A percentile compares a stretch with the other conserved stretches of the same genome.
Evolutionary conservation across 2,797 vertebrate genomes (phyloP).

Genomic region (Pipistrellus kuhlii): DNA sequence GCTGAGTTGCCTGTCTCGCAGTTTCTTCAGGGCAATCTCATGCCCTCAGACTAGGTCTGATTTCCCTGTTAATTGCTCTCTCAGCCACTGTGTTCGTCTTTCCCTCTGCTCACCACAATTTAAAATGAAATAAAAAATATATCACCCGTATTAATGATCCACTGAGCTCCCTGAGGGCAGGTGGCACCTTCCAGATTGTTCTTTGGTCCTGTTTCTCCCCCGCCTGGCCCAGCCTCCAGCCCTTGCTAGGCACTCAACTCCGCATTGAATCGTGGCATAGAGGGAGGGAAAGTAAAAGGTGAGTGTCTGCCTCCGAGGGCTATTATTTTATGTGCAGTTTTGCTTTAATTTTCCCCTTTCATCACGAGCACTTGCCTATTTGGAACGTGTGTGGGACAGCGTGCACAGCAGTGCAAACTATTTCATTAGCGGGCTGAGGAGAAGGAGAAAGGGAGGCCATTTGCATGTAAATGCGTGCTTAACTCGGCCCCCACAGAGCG

Average conservation of each 20-base stretch:
- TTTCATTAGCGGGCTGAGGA: constrained; percentile 71
- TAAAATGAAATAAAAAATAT: background rate
- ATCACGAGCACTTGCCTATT: constrained; percentile 39
- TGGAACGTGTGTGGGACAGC: constrained; percentile 38
- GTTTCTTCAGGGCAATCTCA: background rate
- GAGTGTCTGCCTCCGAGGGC: constrained; percentile 30
- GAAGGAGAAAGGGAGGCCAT: constrained; percentile 63
- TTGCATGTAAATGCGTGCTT: constrained; percentile 79
- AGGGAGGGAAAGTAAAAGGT: constrained; percentile 17
- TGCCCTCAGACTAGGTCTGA: background rate
- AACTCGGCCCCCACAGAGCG: constrained; percentile 71
- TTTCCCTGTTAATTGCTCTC: background rate
- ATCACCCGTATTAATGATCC: background rate
- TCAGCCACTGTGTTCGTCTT: background rate
- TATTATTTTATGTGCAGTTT: constrained; percentile 51
- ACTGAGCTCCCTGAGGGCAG: background rate
- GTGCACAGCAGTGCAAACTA: background rate
- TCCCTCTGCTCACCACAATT: background rate
- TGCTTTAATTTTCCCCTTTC: constrained; percentile 71
- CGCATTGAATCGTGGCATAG: background rate
- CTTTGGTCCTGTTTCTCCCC: background rate
- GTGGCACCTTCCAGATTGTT: background rate
- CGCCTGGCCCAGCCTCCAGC: background rate
- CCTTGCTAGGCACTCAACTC: background rate
- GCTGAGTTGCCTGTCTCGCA: too few relatives aligned